Conservation (phyloP, 2,113 vertebrate species). For the Microtus pennsylvanicus region DNA sequence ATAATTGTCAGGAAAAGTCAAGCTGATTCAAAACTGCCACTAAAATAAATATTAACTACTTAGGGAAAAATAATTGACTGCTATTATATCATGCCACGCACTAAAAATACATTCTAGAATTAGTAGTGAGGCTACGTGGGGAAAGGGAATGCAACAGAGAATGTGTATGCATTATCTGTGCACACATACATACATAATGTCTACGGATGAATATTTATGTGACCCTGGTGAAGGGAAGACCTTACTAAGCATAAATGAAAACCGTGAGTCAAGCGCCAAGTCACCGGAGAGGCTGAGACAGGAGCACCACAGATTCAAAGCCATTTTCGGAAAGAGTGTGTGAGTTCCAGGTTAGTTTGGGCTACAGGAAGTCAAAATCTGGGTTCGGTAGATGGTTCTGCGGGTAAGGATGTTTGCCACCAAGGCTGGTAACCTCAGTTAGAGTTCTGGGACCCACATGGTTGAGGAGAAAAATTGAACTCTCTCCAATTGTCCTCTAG, state of each 20-base stretch:
- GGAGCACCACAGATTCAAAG: background rate
- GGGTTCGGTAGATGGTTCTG: background rate
- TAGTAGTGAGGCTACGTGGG: background rate
- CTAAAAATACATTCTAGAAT: constrained; percentile 17
- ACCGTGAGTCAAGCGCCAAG: background rate
- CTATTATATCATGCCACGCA: background rate
- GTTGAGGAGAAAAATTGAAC: background rate
- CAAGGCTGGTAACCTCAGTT: background rate
- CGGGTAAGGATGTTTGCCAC: background rate
- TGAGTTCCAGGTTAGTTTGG: background rate
- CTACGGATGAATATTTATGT: background rate
- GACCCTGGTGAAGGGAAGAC: background rate
- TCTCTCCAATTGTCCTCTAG: background rate
- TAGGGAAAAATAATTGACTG: background rate
- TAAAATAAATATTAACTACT: constrained; percentile 28
- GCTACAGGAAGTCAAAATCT: background rate
- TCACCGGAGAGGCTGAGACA: background rate
- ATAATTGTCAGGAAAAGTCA: background rate
- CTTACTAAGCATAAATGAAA: background rate
- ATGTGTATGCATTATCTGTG: background rate
- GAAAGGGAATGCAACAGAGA: background rate
- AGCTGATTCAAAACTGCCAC: background rate
- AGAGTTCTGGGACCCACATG: background rate
- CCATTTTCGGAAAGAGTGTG: background rate
- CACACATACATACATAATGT: background rate